A percentile compares a stretch with the other conserved stretches of the same genome.
Evolutionary conservation across 2,888 invertebrate genomes (phyloP).

Genomic region (Pedicia rivosa): DNA sequence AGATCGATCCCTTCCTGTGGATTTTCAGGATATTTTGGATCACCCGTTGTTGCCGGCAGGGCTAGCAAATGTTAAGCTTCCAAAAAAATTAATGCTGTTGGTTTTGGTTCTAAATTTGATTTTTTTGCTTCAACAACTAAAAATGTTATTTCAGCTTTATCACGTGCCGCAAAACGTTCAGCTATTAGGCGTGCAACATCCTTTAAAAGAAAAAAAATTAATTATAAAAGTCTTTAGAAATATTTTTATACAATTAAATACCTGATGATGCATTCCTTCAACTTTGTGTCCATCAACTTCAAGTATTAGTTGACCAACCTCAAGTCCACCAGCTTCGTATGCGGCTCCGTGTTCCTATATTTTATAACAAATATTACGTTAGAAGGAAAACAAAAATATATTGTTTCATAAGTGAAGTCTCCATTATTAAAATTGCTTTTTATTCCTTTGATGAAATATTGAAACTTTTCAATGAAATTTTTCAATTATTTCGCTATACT

Average conservation of each 20-base stretch:
- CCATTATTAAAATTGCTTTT: too few relatives aligned
- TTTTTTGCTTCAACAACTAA: conserved; percentile 86
- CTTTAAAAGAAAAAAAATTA: not conserved
- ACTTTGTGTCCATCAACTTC: conserved; percentile 75
- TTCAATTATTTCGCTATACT: conserved; percentile 25
- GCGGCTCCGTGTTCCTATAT: conserved; percentile 90
- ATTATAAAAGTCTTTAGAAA: not conserved
- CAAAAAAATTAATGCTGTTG: conserved; percentile 76
- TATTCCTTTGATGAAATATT: too few relatives aligned
- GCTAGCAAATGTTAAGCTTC: conserved; percentile 86
- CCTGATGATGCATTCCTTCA: conserved; percentile 66
- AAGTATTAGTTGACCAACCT: conserved; percentile 86
- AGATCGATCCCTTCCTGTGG: conserved; percentile 30
- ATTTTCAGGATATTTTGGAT: conserved; percentile 5
- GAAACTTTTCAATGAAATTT: conserved; percentile 2
- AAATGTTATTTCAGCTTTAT: conserved; percentile 78
- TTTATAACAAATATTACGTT: too few relatives aligned
- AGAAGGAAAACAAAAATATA: not conserved
- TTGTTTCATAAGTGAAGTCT: not conserved
- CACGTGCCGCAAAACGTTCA: conserved; percentile 80
- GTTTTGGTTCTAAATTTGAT: conserved; percentile 81
- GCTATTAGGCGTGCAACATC: conserved; percentile 76
- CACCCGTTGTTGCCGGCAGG: conserved; percentile 58
- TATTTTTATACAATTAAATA: conserved; percentile 12
- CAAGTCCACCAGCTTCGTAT: conserved; percentile 78